Evolutionary conservation across 2,797 vertebrate genomes (phyloP).

Genomic region (Tokudaia muenninki): DNA sequence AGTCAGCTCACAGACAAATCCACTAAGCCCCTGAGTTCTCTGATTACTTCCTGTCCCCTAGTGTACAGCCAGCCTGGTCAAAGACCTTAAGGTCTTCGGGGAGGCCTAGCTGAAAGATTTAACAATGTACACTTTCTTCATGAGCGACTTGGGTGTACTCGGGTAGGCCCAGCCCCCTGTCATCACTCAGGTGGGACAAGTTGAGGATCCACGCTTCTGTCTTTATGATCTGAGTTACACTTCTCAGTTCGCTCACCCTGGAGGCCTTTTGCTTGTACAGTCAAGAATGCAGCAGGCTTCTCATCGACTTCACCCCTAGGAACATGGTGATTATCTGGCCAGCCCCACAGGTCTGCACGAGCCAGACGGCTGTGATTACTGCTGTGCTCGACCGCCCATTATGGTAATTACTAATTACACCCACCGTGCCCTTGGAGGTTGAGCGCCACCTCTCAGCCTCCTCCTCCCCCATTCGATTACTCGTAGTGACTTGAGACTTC

Average conservation of each 20-base stretch:
- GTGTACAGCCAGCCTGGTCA: background rate
- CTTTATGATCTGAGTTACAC: background rate
- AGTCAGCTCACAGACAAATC: background rate
- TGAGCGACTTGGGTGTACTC: background rate
- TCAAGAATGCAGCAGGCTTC: background rate
- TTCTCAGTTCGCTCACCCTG: background rate
- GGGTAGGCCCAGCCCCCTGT: background rate
- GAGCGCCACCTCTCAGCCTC: background rate
- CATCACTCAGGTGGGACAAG: background rate
- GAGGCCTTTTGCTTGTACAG: constrained; percentile 7
- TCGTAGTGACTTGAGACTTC: background rate
- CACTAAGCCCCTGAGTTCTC: background rate
- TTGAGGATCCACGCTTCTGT: background rate
- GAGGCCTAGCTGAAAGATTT: background rate
- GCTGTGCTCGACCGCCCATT: background rate
- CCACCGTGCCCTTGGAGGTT: background rate
- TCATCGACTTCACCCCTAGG: background rate
- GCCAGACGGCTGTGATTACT: background rate
- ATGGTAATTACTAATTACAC: background rate
- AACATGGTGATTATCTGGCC: background rate
- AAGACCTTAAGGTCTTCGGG: background rate
- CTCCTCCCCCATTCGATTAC: background rate
- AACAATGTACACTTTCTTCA: background rate
- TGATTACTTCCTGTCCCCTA: background rate
- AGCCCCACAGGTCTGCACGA: background rate